These are phyloP conservation scores for silkworm (Bombyx mori) DNA, from an alignment of 1,140 invertebrate species.

Conservation along the genomic window DNA sequence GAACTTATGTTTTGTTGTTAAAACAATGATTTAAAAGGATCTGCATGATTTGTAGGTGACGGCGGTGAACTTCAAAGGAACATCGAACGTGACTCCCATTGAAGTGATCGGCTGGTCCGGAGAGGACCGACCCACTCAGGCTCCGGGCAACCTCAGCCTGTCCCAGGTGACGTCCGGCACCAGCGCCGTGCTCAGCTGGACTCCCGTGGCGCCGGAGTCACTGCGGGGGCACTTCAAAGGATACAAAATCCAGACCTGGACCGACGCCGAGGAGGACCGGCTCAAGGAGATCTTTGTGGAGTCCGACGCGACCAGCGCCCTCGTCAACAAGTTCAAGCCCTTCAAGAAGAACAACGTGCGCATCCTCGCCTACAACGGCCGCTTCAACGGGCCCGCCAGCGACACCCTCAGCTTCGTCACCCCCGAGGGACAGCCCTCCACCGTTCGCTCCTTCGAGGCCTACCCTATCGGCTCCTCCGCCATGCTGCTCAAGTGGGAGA, in stretches of 20 bases:
- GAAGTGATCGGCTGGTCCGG: constrained; percentile 94
- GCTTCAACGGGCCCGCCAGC: constrained; percentile 91
- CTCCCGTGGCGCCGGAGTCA: constrained; percentile 81
- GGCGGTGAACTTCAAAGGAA: constrained; percentile 92
- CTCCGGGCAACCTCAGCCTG: constrained; percentile 89
- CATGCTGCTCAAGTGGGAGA: constrained; percentile 91
- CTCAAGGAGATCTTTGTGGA: constrained; percentile 86
- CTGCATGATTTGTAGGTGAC: constrained; percentile 73
- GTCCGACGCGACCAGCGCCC: constrained; percentile 77
- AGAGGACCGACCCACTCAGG: constrained; percentile 89
- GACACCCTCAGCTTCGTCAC: constrained; percentile 88
- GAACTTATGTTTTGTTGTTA: too few species aligned
- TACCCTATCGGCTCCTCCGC: constrained; percentile 91
- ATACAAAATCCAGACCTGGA: constrained; percentile 97
- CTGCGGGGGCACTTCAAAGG: constrained; percentile 94
- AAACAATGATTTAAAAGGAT: too few species aligned
- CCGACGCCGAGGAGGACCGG: constrained; percentile 83
- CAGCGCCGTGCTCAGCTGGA: constrained; percentile 87
- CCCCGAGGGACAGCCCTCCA: constrained; percentile 93
- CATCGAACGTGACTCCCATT: constrained; percentile 85
- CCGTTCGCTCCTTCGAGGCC: constrained; percentile 86
- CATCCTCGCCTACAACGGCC: constrained; percentile 92
- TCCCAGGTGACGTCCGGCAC: constrained; percentile 80
- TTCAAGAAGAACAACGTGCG: constrained; percentile 91
- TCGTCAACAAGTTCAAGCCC: constrained; percentile 91